Conservation (phyloP, 2,888 invertebrate species). For the Horisme vitalbata region DNA sequence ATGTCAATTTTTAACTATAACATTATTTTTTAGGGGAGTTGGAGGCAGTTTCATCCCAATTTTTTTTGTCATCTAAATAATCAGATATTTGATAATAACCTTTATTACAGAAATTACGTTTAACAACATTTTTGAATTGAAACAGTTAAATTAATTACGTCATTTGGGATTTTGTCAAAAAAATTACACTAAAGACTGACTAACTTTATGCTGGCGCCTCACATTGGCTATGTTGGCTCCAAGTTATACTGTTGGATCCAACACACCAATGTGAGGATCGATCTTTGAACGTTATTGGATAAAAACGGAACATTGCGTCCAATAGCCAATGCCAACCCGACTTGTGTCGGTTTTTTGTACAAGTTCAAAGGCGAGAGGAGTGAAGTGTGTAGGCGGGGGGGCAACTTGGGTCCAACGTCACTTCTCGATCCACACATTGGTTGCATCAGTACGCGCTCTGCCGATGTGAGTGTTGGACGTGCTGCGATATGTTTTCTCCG, state of each 20-base stretch:
- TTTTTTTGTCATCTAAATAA: no score
- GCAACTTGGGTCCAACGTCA: not conserved
- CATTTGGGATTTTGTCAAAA: no score
- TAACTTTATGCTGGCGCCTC: no score
- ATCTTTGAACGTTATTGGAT: slow-evolving; percentile 9
- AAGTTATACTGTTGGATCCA: not conserved
- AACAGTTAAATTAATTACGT: no score
- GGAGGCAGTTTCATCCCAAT: no score
- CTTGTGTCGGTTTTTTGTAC: slow-evolving; percentile 20
- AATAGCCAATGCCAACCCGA: slow-evolving; percentile 19
- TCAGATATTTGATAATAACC: no score
- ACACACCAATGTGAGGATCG: slow-evolving; percentile 10
- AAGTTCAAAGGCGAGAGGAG: slow-evolving; percentile 18
- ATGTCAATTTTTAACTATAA: no score
- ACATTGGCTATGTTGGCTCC: not conserved
- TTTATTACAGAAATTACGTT: no score
- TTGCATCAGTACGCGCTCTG: slow-evolving; percentile 1
- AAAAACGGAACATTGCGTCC: slow-evolving; percentile 14
- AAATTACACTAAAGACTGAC: no score
- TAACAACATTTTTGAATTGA: no score
- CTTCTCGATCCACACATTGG: not conserved
- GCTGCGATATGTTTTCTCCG: slow-evolving; percentile 9
- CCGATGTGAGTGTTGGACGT: no score
- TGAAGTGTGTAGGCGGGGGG: slow-evolving; percentile 18
- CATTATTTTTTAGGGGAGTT: no score